Evolutionary conservation across 2,888 invertebrate species (phyloP), one percentile per base, ranked within the genome.

Genomic region (Tenthredo notha): DNA sequence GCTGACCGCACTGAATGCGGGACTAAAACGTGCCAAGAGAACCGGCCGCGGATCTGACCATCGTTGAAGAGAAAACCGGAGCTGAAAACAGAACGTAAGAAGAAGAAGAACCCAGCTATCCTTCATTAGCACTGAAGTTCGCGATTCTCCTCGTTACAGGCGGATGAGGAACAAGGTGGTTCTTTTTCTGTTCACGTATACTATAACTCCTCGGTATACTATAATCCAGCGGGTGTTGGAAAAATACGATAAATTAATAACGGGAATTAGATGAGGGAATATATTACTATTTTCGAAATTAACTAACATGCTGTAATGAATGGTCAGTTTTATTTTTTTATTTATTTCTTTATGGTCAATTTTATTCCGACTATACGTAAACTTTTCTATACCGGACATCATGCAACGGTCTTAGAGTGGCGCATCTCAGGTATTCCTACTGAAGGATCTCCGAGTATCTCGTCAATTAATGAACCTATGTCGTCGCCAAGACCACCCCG

Each of bases 381-480:
- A 9, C 43, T 40, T 29, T 15, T 29, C 15, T 15, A 47, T 50
- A 47, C 50, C 21, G 29, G 25, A 54, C 77, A 77, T 77, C 15
- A 33, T 33, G 67, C 18, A 33, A n/a, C 43, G 77, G 50, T 77
- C 77, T 54, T 54, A 77, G 54, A 77, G 29, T 54, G 77, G 50
- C 50, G 77, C 77, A 54, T 77, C 47, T 15, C 80, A 80, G 80
- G 58, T 61, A 80, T 80, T 61, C 80, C 61, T 37, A 29, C 61
- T 21, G 80, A 29, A 77, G 40, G 80, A 80, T 80, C 65, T 50
- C 67, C 83, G 83, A 90, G 90, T 92, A 92, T 92, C 91, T 91
- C 90, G 87, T 89, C 92, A 92, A 92, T 92, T 92, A 92, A 92
- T 92, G 92, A 92, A 92, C 92, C 92, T 92, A 91, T 92, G 92